Evolutionary conservation across 2,797 vertebrate species (phyloP).

Genomic region (Peromyscus eremicus): DNA sequence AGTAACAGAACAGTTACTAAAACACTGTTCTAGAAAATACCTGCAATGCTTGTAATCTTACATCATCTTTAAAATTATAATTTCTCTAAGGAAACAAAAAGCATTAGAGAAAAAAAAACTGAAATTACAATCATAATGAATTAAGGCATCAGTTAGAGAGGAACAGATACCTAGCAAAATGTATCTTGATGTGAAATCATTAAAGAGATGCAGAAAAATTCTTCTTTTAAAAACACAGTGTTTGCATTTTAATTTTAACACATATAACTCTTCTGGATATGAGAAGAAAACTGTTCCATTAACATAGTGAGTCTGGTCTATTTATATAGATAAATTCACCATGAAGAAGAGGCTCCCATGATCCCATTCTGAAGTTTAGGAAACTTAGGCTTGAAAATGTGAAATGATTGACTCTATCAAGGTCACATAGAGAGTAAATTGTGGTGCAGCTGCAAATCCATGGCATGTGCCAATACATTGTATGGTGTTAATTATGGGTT

Average conservation of each 20-base stretch:
- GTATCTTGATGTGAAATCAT: constrained; percentile 11
- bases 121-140: not conserved
- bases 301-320: not conserved
- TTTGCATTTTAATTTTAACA: not conserved
- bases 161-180: constrained; percentile 11
- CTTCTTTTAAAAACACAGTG: not conserved
- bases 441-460: not conserved
- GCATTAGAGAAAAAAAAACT: not conserved
- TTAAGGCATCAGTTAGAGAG: not conserved
- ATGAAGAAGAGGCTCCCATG: not conserved
- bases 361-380: not conserved
- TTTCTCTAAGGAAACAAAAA: constrained; percentile 44
- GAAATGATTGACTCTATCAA: not conserved
- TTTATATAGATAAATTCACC: not conserved
- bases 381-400: not conserved
- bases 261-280: not conserved
- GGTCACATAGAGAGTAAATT: not conserved
- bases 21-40: constrained; percentile 24
- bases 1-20: not conserved
- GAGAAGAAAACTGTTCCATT: not conserved
- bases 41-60: not conserved
- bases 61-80: constrained; percentile 23
- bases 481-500: not conserved
- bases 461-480: not conserved
- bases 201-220: constrained; percentile 12